Percentiles rank a stretch among this genome's conserved stretches.
Evolutionary conservation across 2,888 invertebrate genomes (phyloP).

Genomic region (Petrolisthes manimaculis): DNA sequence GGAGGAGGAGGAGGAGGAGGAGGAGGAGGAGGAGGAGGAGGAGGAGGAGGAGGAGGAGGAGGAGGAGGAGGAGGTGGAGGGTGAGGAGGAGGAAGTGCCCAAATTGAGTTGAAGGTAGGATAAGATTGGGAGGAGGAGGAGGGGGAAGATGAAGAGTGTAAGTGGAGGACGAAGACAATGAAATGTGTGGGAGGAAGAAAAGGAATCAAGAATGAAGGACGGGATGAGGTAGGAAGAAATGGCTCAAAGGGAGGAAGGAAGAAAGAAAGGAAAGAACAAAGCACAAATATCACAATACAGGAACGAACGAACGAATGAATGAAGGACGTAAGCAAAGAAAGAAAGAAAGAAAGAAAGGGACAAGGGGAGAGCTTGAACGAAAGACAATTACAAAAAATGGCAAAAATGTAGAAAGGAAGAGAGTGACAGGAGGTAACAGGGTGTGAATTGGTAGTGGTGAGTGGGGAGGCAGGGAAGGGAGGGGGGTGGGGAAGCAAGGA

Average conservation of each 20-base stretch:
- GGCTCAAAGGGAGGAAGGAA: not conserved
- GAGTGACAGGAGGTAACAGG: not conserved
- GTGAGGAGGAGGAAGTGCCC: not conserved
- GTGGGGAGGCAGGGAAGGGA: too few species aligned
- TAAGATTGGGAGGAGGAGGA: not conserved
- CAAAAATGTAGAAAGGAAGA: too few species aligned
- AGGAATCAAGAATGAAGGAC: not conserved
- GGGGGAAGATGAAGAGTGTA: not conserved
- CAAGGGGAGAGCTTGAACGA: too few species aligned
- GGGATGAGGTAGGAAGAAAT: not conserved
- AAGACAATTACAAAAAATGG: too few species aligned
- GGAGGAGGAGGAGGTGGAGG: not conserved
- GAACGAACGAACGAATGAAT: not conserved
- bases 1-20: not conserved
- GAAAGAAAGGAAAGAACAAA: not conserved
- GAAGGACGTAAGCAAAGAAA: too few species aligned
- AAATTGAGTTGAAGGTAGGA: not conserved
- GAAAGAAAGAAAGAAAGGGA: too few species aligned
- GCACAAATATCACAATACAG: too few species aligned
- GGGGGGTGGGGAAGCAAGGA: not conserved
- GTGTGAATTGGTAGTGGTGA: not conserved
- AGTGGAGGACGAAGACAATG: not conserved
- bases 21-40: not conserved
- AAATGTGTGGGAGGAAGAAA: not conserved
- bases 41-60: not conserved